A percentile compares a stretch with the other conserved stretches of the same genome.
Evolutionary conservation across 2,888 invertebrate genomes (phyloP).

Genomic region (Lottia gigantea): DNA sequence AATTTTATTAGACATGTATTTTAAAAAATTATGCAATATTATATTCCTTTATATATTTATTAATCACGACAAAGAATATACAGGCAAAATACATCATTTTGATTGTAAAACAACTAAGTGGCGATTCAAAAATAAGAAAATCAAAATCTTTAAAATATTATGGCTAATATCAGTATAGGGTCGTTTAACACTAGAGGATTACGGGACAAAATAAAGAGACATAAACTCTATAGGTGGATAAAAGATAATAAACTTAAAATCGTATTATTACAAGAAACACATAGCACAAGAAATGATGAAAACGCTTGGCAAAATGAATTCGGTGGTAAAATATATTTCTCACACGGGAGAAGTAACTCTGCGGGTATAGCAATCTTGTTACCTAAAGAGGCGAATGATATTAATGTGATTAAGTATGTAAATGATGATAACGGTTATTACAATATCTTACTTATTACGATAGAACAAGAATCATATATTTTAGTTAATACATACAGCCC

Average conservation of each 20-base stretch:
- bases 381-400: not conserved
- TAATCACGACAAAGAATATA: no score
- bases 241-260: slow-evolving; percentile 13
- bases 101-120: no score
- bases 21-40: no score
- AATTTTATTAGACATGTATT: no score
- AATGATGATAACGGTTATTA: not conserved
- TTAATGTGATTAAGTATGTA: not conserved
- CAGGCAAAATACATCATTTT: no score
- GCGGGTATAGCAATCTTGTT: not conserved
- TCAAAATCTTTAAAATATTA: no score
- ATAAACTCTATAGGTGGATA: slow-evolving; percentile 11
- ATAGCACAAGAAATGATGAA: slow-evolving; percentile 4
- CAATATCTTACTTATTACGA: not conserved
- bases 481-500: slow-evolving; percentile 1
- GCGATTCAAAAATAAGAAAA: no score
- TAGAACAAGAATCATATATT: not conserved
- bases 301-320: not conserved
- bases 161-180: not conserved
- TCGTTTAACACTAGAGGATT: slow-evolving; percentile 11
- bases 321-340: not conserved
- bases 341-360: not conserved
- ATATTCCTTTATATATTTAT: no score
- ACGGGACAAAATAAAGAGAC: slow-evolving; percentile 11
- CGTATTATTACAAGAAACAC: slow-evolving; percentile 17